Percentiles rank a stretch among this genome's conserved stretches.
These are phyloP conservation scores for Nematolebias whitei DNA, from an alignment of 2,113 vertebrate genomes.

Conservation along the genomic window DNA sequence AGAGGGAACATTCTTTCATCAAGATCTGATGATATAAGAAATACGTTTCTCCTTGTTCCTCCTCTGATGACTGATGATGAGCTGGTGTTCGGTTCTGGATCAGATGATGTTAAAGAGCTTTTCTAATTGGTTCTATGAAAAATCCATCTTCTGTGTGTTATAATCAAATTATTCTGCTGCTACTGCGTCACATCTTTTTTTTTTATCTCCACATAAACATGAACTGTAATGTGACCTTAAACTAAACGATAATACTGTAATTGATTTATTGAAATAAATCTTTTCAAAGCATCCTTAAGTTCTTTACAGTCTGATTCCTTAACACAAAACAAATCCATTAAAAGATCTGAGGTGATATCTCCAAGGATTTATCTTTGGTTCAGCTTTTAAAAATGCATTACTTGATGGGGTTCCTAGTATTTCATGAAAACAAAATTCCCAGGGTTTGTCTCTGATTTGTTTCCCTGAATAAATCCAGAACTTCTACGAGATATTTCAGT, in stretches of 20 bases:
- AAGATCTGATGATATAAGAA: not conserved
- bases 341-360: no score
- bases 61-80: not conserved
- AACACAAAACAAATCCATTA: not conserved
- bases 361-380: no score
- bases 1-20: not conserved
- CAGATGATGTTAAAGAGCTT: not conserved
- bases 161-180: not conserved
- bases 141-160: not conserved
- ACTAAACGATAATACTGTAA: no score
- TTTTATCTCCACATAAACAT: not conserved
- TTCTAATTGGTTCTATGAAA: not conserved
- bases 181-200: not conserved
- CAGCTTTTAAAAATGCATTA: no score
- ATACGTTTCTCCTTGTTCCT: not conserved
- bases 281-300: not conserved
- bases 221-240: not conserved
- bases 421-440: no score
- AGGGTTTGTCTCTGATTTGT: no score
- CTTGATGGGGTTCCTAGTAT: no score
- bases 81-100: not conserved
- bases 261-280: conserved; percentile 15
- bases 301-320: not conserved
- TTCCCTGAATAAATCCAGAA: no score
- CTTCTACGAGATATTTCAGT: no score